Evolutionary conservation across 2,797 vertebrate genomes (phyloP), one percentile per base, ranked within the genome.

Genomic region (Bovichtus variegatus): DNA sequence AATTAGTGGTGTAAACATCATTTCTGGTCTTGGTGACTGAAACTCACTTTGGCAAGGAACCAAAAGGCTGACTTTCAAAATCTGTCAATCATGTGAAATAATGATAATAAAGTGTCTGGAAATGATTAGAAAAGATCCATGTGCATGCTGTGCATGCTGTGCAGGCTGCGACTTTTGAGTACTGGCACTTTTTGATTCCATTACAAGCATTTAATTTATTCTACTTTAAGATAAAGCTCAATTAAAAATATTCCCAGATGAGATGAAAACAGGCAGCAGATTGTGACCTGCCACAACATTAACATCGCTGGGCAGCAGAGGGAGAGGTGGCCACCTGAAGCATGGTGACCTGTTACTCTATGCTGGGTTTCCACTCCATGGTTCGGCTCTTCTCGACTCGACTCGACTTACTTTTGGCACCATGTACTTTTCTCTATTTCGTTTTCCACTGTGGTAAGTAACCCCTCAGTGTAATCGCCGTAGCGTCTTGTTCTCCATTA

Each of bases 161-260:
- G 25, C 18, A 43, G 16, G 7, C 53, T 51, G 29, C 8, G 16
- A 21, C 12, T 21, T 49, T 21, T 21, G 2, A 67, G 11, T 12
- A 8, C 8, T 47, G 6, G 6, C 13, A 18, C 21, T 16, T 53
- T 10, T n/a, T 29, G 15, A 44, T 36, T 40, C 31, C 1, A 23
- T n/a, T 50, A 65, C 4, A 50, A 25, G 2, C 25, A 10, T 18
- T 31, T 44, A 5, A 21, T n/a, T 51, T 27, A 23, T 40, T 19
- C 21, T 57, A 27, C 16, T 47, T 60, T 18, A n/a, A 19, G 38
- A 40, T 59, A 15, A 36, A 27, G 13, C 31, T 8, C 21, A 51
- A 59, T 65, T 70, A 41, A 36, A 64, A 65, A 59, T 47, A 66
- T 19, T 13, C 59, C 54, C 47, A 12, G 47, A 44, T 60, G 36